A percentile compares a stretch with the other conserved stretches of the same genome.
These are phyloP conservation scores for Hofmannophila pseudospretella DNA, from an alignment of 2,888 invertebrate genomes.

Conservation along the genomic window DNA sequence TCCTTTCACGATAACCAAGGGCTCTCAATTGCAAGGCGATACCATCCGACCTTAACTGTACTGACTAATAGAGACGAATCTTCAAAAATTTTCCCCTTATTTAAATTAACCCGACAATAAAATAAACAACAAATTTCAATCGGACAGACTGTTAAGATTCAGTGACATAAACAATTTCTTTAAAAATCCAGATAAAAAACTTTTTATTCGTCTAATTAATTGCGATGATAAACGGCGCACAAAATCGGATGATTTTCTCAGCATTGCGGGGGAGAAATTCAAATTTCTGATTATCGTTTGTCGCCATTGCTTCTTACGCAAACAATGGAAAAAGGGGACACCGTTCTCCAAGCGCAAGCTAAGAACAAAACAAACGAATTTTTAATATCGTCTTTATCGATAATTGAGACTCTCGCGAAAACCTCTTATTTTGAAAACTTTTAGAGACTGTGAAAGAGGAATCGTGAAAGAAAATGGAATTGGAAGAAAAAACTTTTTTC, in stretches of 20 bases:
- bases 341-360: slow-evolving; percentile 61
- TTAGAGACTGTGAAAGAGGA: slow-evolving; percentile 73
- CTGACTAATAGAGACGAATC: no score
- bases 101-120: slow-evolving; percentile 24
- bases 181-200: slow-evolving; percentile 46
- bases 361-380: slow-evolving; percentile 78
- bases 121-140: slow-evolving; percentile 33
- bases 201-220: slow-evolving; percentile 66
- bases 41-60: slow-evolving; percentile 22
- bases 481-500: slow-evolving; percentile 75
- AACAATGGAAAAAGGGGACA: slow-evolving; percentile 74
- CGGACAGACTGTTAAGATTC: slow-evolving; percentile 35
- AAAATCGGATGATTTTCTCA: slow-evolving; percentile 69
- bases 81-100: slow-evolving; percentile 15
- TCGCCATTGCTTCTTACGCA: slow-evolving; percentile 62
- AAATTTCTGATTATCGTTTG: slow-evolving; percentile 73
- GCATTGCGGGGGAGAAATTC: slow-evolving; percentile 66
- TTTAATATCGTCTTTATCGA: slow-evolving; percentile 78
- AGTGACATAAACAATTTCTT: slow-evolving; percentile 44
- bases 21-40: slow-evolving; percentile 21
- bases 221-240: slow-evolving; percentile 66
- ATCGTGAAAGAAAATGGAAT: slow-evolving; percentile 73
- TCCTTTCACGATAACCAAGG: slow-evolving; percentile 37
- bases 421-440: slow-evolving; percentile 77
- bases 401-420: slow-evolving; percentile 76